Percentiles rank a stretch among this genome's conserved stretches.
phyloP scores from a whole-genome alignment of 2,888 invertebrate species.

The Onthophagus sagittarius region DNA sequence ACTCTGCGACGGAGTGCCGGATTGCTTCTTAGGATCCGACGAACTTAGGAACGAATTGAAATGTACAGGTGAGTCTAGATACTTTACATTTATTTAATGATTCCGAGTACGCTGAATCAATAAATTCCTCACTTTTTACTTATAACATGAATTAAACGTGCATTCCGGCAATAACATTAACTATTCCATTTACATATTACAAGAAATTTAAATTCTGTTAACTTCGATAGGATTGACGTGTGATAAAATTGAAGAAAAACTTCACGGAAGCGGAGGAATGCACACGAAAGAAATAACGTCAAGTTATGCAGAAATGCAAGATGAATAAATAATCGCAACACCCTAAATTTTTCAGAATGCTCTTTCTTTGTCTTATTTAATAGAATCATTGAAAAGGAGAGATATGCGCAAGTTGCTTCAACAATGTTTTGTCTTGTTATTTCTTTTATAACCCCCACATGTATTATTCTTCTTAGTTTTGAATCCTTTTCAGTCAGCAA shows the following conservation, averaged over 20 bases:
- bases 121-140: too few relatives aligned
- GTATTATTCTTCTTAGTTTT: background rate
- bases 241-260: background rate
- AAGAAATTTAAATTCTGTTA: background rate
- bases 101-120: too few relatives aligned
- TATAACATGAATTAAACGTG: too few relatives aligned
- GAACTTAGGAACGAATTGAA: constrained; percentile 85
- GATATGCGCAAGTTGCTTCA: background rate
- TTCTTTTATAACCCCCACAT: background rate
- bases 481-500: background rate
- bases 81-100: background rate
- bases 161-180: background rate
- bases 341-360: background rate
- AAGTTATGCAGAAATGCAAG: background rate
- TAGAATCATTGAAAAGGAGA: background rate
- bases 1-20: constrained; percentile 85
- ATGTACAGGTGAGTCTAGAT: constrained; percentile 75
- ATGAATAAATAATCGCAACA: background rate
- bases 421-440: background rate
- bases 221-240: background rate
- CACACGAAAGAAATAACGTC: background rate
- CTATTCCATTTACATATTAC: background rate
- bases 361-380: too few relatives aligned
- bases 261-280: background rate
- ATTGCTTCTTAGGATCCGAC: constrained; percentile 90